These are phyloP conservation scores for Amiota mariae DNA, from an alignment of 2,888 invertebrate genomes.

Conservation along the genomic window DNA sequence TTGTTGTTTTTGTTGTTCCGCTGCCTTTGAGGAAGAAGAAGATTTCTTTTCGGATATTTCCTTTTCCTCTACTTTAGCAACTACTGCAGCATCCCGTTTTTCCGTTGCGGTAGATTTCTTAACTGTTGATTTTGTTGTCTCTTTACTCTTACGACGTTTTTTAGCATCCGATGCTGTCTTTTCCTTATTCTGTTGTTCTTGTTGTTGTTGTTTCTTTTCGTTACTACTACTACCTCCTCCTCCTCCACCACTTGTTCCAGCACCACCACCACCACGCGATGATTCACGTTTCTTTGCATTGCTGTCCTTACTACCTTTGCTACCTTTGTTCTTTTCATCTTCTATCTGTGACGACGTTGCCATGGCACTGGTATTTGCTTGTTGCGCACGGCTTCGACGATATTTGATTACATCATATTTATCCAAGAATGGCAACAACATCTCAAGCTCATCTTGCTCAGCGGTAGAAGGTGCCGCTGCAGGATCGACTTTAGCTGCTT, in stretches of 20 bases:
- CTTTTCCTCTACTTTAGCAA: constrained; percentile 29
- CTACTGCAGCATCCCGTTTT: constrained; percentile 10
- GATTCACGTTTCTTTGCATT: constrained; percentile 48
- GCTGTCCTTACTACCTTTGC: constrained; percentile 54
- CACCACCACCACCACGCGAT: constrained; percentile 29
- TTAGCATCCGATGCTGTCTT: constrained; percentile 29
- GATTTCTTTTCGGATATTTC: constrained; percentile 40
- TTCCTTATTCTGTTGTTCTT: constrained; percentile 24
- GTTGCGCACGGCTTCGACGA: constrained; percentile 76
- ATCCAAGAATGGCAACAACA: constrained; percentile 74
- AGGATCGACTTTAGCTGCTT: constrained; percentile 55
- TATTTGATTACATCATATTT: constrained; percentile 79
- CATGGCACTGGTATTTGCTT: constrained; percentile 74
- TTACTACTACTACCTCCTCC: constrained; percentile 35
- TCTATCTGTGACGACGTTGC: constrained; percentile 49
- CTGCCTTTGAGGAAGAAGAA: not conserved
- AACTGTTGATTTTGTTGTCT: constrained; percentile 31
- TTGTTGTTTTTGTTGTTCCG: not conserved
- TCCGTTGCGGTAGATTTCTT: constrained; percentile 39
- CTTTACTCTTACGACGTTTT: constrained; percentile 36
- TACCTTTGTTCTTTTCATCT: constrained; percentile 49
- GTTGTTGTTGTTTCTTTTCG: constrained; percentile 33
- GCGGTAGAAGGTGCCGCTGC: constrained; percentile 64
- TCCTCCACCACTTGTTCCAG: constrained; percentile 25
- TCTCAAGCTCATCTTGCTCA: constrained; percentile 65